Evolutionary conservation across 2,797 vertebrate species (phyloP).

Genomic region (Gambusia yucatana): DNA sequence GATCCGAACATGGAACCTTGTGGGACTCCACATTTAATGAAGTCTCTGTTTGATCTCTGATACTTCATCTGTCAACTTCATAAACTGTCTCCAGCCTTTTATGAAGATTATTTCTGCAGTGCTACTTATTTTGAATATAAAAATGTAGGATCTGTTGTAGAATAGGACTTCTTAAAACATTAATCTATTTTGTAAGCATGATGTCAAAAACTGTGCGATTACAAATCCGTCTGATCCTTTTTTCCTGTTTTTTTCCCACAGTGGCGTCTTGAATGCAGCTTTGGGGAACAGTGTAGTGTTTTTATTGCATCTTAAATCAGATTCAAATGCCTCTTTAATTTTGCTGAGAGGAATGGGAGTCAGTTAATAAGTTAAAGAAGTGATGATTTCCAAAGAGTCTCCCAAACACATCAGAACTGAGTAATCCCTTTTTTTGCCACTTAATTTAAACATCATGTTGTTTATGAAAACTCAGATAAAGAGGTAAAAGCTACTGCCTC

Average conservation of each 20-base stretch:
- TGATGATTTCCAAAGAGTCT: neutral
- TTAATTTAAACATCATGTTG: neutral
- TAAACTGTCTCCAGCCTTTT: neutral
- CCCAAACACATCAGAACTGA: neutral
- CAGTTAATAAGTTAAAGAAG: neutral
- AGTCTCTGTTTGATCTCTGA: neutral
- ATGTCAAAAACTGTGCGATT: neutral
- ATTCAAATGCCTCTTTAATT: neutral
- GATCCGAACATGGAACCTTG: neutral
- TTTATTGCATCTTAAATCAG: neutral
- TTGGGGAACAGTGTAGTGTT: neutral
- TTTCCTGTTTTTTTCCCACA: neutral
- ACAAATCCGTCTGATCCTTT: neutral
- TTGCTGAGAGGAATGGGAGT: neutral
- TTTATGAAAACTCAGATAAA: too few relatives aligned
- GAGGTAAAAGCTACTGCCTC: neutral
- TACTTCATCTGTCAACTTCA: neutral
- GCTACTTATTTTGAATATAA: neutral
- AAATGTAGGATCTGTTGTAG: neutral
- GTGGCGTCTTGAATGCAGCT: neutral
- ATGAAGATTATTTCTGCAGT: neutral
- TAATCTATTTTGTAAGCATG: neutral
- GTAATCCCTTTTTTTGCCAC: neutral
- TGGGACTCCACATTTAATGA: neutral
- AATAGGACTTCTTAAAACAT: neutral